Conservation (phyloP, 2,888 invertebrate species). For the Netelia fuscicornis region DNA sequence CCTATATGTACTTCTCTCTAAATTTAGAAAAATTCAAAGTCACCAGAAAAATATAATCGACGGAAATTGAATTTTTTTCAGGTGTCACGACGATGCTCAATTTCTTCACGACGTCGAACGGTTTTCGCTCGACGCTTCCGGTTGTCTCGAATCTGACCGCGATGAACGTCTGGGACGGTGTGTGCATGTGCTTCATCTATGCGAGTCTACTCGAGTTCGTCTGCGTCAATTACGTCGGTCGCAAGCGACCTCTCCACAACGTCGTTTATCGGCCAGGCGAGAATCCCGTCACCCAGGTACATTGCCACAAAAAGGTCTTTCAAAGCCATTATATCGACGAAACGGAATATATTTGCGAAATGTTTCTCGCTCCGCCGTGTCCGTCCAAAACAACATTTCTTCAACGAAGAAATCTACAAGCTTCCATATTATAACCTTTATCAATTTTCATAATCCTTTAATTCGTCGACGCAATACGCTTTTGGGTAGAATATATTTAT, state of each 20-base stretch:
- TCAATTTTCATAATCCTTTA: neutral
- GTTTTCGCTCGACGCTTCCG: constrained; percentile 95
- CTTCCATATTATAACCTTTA: neutral
- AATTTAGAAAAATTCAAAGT: neutral
- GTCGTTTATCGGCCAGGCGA: constrained; percentile 96
- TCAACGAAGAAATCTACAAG: neutral
- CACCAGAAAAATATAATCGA: constrained; percentile 7
- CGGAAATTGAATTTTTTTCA: constrained; percentile 80
- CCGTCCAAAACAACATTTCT: neutral
- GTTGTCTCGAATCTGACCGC: constrained; percentile 97
- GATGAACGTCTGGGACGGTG: constrained; percentile 99
- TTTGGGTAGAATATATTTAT: no score
- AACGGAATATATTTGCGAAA: constrained; percentile 6
- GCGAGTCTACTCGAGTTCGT: constrained; percentile 97
- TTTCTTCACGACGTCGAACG: constrained; percentile 98
- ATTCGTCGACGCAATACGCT: no score
- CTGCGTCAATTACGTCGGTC: constrained; percentile 97
- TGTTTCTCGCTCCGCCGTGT: constrained; percentile 40
- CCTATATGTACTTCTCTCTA: no score
- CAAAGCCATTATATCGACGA: constrained; percentile 24
- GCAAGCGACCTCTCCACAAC: constrained; percentile 95
- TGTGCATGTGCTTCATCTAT: constrained; percentile 98
- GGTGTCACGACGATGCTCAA: constrained; percentile 99
- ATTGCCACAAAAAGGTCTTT: constrained; percentile 36
- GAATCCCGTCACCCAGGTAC: constrained; percentile 95